phyloP scores from a whole-genome alignment of 2,888 invertebrate genomes.

The Drosophila rellima region DNA sequence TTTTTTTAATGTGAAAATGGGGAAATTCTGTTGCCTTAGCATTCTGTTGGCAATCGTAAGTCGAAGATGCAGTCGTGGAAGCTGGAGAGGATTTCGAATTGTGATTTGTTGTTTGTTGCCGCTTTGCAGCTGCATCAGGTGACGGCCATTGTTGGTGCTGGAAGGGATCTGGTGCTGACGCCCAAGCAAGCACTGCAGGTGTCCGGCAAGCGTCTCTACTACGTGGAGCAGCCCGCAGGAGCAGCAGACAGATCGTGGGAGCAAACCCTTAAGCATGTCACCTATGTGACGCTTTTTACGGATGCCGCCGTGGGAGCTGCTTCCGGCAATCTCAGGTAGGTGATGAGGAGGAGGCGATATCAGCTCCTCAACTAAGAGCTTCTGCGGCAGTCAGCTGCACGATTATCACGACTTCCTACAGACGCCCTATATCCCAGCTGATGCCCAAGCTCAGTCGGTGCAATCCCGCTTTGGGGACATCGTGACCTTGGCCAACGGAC shows the following conservation, averaged over 20 bases:
- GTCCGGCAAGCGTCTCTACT: conserved; percentile 83
- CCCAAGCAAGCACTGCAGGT: conserved; percentile 81
- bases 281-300: conserved; percentile 88
- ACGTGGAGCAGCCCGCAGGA: conserved; percentile 65
- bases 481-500: conserved; percentile 88
- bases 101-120: conserved; percentile 5
- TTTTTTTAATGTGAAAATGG: conserved; percentile 48
- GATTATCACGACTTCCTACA: conserved; percentile 82
- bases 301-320: conserved; percentile 73
- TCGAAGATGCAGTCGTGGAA: conserved; percentile 13
- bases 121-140: conserved; percentile 47
- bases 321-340: conserved; percentile 82
- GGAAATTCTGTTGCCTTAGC: conserved; percentile 39
- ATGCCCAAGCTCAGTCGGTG: neutral
- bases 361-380: neutral
- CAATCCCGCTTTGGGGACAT: conserved; percentile 88
- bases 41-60: conserved; percentile 62
- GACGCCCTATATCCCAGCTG: conserved; percentile 72
- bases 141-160: conserved; percentile 66
- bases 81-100: neutral
- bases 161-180: conserved; percentile 84
- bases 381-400: conserved; percentile 62
- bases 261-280: conserved; percentile 89
- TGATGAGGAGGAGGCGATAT: neutral
- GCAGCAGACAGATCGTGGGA: conserved; percentile 87